Evolutionary conservation across 2,113 vertebrate species (phyloP), one percentile per base, ranked within the genome.

Genomic region (Brachyhypopomus gauderio): DNA sequence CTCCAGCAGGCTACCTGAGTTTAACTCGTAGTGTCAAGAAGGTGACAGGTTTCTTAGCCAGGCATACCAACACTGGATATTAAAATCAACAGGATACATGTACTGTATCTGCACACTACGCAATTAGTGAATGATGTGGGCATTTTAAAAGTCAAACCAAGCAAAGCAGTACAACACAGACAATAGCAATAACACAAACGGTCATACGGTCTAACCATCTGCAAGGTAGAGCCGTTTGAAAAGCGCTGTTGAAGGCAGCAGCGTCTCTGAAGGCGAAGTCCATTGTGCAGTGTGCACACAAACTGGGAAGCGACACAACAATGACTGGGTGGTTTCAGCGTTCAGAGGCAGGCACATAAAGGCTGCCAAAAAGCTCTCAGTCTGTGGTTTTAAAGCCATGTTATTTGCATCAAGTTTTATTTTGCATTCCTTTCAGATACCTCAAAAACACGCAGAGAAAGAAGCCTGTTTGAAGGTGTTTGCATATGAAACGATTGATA

Each of bases 1-100:
- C 41, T 79, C 22, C 58, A 71, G 41, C 60, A 71, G 38, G 34
- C 17, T 19, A 79, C 36, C 38, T 36, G 38, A 25, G 16, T 63
- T 73, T 73, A 73, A 55, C 38, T 66, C 20, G 66, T 7, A 7
- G 12, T 67, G 45, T 9, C 17, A 30, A 14, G 22, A 52, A 62
- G 66, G 17, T 36, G 64, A 34, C 9, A 6, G 1, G 14, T 30
- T 67, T 1, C 17, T 11, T 34, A 66, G 27, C 27, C 63, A 66
- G 27, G 63, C 27, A 1, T 5, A 66, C 30, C 16, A 17, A 66
- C 30, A 66, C 5, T 11, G 63, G 3, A 0, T 34, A 66, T 66
- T 66, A 66, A 34, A 8, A 19, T 34, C 30, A 34, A 66, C 16
- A 19, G 3, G 3, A 66, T 16, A 22, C 22, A 3, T 60, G 59